Evolutionary conservation across 2,113 vertebrate species (phyloP).

Genomic region (Rutilus rutilus): DNA sequence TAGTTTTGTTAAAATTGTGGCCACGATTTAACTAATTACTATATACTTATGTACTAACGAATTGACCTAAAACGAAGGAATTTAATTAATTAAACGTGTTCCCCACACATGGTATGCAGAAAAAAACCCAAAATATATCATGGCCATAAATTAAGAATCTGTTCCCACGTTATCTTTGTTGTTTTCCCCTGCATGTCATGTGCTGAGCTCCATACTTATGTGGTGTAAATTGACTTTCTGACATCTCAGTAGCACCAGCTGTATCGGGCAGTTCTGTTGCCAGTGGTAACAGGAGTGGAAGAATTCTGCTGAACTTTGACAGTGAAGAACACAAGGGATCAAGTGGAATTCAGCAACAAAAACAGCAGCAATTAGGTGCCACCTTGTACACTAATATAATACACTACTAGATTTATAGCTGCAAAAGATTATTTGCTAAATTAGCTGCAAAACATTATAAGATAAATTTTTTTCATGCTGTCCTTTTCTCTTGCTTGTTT

Average conservation of each 20-base stretch:
- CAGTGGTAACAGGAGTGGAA: constrained; percentile 65
- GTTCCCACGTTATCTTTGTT: too few relatives aligned
- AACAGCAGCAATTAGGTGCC: constrained; percentile 50
- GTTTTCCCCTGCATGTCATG: not conserved
- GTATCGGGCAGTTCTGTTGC: constrained; percentile 60
- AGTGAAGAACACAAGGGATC: constrained; percentile 63
- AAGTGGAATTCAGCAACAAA: constrained; percentile 59
- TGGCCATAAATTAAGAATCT: too few relatives aligned
- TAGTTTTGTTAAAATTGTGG: too few relatives aligned
- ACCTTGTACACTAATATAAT: not conserved
- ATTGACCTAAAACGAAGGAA: too few relatives aligned
- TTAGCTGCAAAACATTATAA: not conserved
- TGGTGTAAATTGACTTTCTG: not conserved
- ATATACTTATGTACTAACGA: too few relatives aligned
- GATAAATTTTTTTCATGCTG: not conserved
- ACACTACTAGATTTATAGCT: not conserved
- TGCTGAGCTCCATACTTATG: not conserved
- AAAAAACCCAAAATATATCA: too few relatives aligned
- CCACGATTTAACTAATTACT: too few relatives aligned
- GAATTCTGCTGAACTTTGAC: constrained; percentile 70
- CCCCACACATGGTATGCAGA: too few relatives aligned
- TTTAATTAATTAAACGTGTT: too few relatives aligned
- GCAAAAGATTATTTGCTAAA: not conserved
- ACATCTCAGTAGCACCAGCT: constrained; percentile 56
- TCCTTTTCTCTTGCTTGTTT: not conserved